These are phyloP conservation scores for Coronaproctus castanopsis DNA, from an alignment of 2,888 invertebrate species.

Conservation along the genomic window DNA sequence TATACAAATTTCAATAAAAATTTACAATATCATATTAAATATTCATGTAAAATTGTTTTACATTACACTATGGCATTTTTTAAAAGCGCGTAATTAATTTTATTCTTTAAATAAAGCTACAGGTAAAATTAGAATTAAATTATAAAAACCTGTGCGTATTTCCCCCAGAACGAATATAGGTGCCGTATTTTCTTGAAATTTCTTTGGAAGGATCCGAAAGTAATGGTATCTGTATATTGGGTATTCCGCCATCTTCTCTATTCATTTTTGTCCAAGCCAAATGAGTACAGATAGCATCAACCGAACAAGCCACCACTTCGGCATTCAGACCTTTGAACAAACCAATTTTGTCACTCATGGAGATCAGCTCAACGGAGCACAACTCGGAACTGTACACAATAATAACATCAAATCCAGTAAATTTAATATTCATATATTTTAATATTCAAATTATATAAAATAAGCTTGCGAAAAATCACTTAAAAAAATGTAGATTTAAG, in stretches of 20 bases:
- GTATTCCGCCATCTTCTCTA: constrained; percentile 73
- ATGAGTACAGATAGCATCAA: constrained; percentile 79
- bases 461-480: too few relatives aligned
- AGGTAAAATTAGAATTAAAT: too few relatives aligned
- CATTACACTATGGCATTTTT: too few relatives aligned
- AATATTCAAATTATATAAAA: too few relatives aligned
- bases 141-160: constrained; percentile 65
- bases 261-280: constrained; percentile 83
- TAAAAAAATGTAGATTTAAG: too few relatives aligned
- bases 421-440: too few relatives aligned
- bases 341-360: constrained; percentile 63
- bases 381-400: constrained; percentile 83
- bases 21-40: too few relatives aligned
- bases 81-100: too few relatives aligned
- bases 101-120: too few relatives aligned
- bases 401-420: too few relatives aligned
- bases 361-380: constrained; percentile 76
- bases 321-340: constrained; percentile 63
- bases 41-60: too few relatives aligned
- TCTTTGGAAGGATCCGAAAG: constrained; percentile 75
- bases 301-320: constrained; percentile 72
- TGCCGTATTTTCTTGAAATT: constrained; percentile 83
- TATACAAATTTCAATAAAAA: too few relatives aligned
- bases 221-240: constrained; percentile 58
- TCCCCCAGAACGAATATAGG: constrained; percentile 74